Conservation (phyloP, 2,797 vertebrate genomes). For the Sebastes cheni region DNA sequence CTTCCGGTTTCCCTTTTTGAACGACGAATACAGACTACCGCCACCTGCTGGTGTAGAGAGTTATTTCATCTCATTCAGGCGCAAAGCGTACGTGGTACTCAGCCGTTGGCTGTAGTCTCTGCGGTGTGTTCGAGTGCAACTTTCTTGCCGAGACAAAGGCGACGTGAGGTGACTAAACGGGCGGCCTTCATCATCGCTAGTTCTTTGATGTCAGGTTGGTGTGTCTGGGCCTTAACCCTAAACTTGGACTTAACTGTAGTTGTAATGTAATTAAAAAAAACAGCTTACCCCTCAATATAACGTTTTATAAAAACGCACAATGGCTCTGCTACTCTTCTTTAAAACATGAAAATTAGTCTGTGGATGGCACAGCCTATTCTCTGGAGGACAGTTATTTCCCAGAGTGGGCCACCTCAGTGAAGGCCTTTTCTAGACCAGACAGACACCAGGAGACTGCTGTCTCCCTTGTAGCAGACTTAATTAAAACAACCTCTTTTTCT, state of each 20-base stretch:
- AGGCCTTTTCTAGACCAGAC: constrained; percentile 32
- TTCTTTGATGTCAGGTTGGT: no score
- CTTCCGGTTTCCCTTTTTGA: no score
- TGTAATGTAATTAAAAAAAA: neutral
- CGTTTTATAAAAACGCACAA: neutral
- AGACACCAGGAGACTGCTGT: constrained; percentile 12
- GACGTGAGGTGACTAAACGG: no score
- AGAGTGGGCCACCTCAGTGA: constrained; percentile 26
- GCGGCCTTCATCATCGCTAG: no score
- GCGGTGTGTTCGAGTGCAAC: no score
- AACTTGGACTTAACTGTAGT: neutral
- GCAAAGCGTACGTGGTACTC: no score
- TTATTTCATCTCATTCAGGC: no score
- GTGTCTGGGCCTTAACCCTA: neutral
- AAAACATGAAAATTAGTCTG: constrained; percentile 10
- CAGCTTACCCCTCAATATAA: neutral
- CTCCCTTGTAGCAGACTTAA: constrained; percentile 44
- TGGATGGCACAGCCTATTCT: constrained; percentile 11
- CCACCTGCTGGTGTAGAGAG: no score
- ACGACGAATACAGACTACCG: no score
- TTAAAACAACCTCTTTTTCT: constrained; percentile 42
- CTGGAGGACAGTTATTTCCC: constrained; percentile 39
- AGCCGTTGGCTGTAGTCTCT: no score
- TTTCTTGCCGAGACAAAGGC: no score
- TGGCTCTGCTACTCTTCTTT: constrained; percentile 11